phyloP scores from a whole-genome alignment of 2,888 invertebrate genomes.

The Hylaea fasciaria region DNA sequence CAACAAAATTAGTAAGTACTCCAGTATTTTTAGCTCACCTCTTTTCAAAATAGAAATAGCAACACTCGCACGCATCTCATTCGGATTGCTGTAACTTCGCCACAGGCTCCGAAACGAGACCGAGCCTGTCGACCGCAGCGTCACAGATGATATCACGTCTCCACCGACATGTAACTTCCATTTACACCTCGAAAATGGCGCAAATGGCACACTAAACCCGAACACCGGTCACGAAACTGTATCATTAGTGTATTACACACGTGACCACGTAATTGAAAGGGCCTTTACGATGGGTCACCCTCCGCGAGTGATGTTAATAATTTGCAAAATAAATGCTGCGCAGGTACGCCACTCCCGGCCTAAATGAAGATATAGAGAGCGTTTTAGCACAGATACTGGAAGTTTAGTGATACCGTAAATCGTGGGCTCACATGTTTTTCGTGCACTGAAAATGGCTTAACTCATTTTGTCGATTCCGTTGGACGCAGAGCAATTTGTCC shows the following conservation, averaged over 20 bases:
- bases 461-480: constrained; percentile 40
- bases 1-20: no score
- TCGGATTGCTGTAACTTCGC: constrained; percentile 6
- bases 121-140: neutral
- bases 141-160: constrained; percentile 58
- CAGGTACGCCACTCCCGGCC: constrained; percentile 46
- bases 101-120: constrained; percentile 7
- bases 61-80: neutral
- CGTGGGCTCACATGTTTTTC: constrained; percentile 45
- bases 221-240: constrained; percentile 65
- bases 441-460: constrained; percentile 38
- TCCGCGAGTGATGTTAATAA: constrained; percentile 55
- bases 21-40: no score
- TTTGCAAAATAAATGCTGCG: constrained; percentile 54
- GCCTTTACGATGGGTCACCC: constrained; percentile 46
- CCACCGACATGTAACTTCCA: constrained; percentile 69
- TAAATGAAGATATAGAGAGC: constrained; percentile 45
- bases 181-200: constrained; percentile 66
- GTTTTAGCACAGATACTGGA: constrained; percentile 38
- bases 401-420: constrained; percentile 44
- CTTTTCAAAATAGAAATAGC: neutral
- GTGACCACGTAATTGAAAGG: constrained; percentile 66
- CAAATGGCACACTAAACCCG: constrained; percentile 61
- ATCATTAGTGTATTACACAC: constrained; percentile 68
- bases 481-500: constrained; percentile 24